These are phyloP conservation scores for Cryptoprocta ferox DNA, from an alignment of 2,797 vertebrate species.

Conservation along the genomic window DNA sequence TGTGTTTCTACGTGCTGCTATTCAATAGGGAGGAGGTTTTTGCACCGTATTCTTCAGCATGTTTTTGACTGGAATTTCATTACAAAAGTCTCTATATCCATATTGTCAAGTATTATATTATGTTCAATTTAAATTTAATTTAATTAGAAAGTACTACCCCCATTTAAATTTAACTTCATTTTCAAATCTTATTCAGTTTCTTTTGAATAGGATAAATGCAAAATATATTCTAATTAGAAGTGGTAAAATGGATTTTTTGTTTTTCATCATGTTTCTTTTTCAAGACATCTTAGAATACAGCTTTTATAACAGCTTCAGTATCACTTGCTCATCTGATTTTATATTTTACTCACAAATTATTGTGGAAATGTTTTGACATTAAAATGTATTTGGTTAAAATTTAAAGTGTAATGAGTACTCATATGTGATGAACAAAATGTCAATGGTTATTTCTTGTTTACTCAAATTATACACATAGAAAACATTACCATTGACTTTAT, in stretches of 20 bases:
- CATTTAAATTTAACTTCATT: slow-evolving; percentile 58
- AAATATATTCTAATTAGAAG: background rate
- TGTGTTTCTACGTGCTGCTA: accelerated
- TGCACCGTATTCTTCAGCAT: accelerated
- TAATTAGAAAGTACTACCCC: background rate
- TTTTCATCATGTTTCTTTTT: background rate
- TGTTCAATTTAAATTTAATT: slow-evolving; percentile 30
- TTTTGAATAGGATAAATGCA: background rate
- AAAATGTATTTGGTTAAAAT: slow-evolving; percentile 41
- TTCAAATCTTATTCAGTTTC: slow-evolving; percentile 3
- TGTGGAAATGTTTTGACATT: background rate
- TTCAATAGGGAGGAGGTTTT: background rate
- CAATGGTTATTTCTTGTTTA: background rate
- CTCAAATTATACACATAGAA: background rate
- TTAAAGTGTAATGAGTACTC: background rate
- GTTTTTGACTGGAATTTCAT: background rate
- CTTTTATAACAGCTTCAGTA: background rate
- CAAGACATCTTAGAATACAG: background rate
- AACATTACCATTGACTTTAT: background rate
- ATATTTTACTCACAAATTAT: slow-evolving; percentile 25
- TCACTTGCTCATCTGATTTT: background rate
- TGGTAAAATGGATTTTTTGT: background rate
- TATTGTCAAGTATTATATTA: background rate
- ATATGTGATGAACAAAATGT: background rate
- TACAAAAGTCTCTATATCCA: background rate